Conservation (phyloP, 2,797 vertebrate genomes). For the Arnoldichthys spilopterus region DNA sequence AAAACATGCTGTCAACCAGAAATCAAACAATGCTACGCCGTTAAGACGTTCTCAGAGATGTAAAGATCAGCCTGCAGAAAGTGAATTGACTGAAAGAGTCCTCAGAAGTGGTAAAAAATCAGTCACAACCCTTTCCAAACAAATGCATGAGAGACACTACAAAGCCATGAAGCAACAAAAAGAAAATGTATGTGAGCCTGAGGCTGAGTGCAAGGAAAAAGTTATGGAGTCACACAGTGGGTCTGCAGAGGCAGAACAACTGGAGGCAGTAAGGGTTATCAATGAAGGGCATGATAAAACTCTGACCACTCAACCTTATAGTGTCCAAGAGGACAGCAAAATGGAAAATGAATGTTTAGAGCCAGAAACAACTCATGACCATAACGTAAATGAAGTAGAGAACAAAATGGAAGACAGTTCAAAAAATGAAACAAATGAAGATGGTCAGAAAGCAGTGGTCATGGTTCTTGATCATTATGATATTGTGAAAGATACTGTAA, state of each 20-base stretch:
- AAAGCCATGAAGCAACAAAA: conserved; percentile 5
- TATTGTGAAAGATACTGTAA: neutral
- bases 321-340: neutral
- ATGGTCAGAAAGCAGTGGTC: neutral
- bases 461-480: neutral
- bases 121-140: conserved; percentile 8
- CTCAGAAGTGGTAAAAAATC: conserved; percentile 15
- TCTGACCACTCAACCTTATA: neutral
- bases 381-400: neutral
- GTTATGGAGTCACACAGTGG: conserved; percentile 14
- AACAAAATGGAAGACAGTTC: neutral
- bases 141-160: neutral
- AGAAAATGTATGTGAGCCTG: neutral
- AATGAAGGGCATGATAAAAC: neutral
- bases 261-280: neutral
- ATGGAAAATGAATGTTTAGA: neutral
- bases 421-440: neutral
- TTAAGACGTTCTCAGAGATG: conserved; percentile 14
- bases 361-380: neutral
- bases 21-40: conserved; percentile 12
- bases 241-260: neutral
- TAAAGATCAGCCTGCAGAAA: conserved; percentile 20
- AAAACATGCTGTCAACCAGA: neutral
- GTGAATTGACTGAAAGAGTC: neutral
- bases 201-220: neutral